Evolutionary conservation across 2,113 vertebrate genomes (phyloP).

Genomic region (Nanorana parkeri): DNA sequence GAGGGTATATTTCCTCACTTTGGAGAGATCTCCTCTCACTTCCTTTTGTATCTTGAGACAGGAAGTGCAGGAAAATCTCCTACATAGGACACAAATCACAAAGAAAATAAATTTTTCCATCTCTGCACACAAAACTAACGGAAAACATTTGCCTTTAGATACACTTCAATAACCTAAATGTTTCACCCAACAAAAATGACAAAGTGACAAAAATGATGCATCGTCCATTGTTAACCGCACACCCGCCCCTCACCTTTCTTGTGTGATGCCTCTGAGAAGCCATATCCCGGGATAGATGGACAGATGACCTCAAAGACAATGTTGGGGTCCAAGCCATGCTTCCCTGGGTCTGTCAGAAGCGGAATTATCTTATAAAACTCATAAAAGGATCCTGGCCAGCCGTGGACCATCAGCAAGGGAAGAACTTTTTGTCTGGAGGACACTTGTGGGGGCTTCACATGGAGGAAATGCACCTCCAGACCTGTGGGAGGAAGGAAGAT

Average conservation of each 20-base stretch:
- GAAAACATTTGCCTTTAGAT: too few relatives aligned
- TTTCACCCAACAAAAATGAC: too few relatives aligned
- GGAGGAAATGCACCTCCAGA: constrained; percentile 85
- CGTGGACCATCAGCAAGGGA: constrained; percentile 85
- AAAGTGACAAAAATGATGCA: too few relatives aligned
- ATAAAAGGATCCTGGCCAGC: constrained; percentile 90
- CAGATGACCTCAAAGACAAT: constrained; percentile 86
- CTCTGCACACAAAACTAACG: too few relatives aligned
- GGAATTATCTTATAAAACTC: constrained; percentile 90
- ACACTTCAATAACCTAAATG: too few relatives aligned
- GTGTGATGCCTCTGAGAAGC: constrained; percentile 84
- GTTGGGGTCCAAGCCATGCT: constrained; percentile 55
- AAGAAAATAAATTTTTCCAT: too few relatives aligned
- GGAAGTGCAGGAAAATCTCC: too few relatives aligned
- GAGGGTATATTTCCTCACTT: too few relatives aligned
- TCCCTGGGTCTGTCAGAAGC: constrained; percentile 74
- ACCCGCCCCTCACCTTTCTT: constrained; percentile 67
- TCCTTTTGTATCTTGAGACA: too few relatives aligned
- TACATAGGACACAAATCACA: too few relatives aligned
- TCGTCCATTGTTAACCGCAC: too few relatives aligned
- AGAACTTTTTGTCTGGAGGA: constrained; percentile 66
- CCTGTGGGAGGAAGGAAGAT: constrained; percentile 68
- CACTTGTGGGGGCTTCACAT: constrained; percentile 73
- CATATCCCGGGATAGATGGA: constrained; percentile 89
- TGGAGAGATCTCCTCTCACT: too few relatives aligned